These are phyloP conservation scores for Karalla daura DNA, from an alignment of 2,797 vertebrate species.

Conservation along the genomic window DNA sequence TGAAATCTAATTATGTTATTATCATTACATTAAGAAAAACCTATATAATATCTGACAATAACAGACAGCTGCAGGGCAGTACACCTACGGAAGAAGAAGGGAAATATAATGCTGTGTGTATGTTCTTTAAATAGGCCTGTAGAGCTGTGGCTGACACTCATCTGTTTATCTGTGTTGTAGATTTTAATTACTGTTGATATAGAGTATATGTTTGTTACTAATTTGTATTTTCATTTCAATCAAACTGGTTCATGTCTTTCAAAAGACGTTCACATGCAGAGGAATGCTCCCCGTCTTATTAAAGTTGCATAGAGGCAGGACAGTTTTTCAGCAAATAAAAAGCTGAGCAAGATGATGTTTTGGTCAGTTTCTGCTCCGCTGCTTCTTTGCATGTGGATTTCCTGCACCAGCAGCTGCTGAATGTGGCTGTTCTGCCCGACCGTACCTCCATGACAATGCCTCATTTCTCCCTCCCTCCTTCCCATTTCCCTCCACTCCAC, in stretches of 20 bases:
- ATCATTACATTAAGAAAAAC: background rate
- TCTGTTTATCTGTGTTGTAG: no score
- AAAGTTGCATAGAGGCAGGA: background rate
- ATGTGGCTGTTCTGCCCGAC: slow-evolving; percentile 23
- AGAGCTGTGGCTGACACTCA: no score
- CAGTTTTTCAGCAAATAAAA: slow-evolving; percentile 2
- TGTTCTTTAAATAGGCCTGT: no score
- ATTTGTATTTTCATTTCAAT: no score
- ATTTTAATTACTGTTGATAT: no score
- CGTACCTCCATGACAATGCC: slow-evolving; percentile 36
- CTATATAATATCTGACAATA: background rate
- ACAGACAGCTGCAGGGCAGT: background rate
- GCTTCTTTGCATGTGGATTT: slow-evolving; percentile 31
- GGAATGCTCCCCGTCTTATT: no score
- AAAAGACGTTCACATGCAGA: no score
- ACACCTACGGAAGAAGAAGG: background rate
- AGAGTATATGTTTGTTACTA: no score
- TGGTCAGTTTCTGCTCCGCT: slow-evolving; percentile 23
- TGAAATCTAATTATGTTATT: background rate
- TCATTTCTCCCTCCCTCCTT: slow-evolving; percentile 23
- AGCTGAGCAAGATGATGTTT: slow-evolving; percentile 9
- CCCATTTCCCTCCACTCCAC: background rate
- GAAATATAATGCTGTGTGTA: background rate
- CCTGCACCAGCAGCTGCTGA: slow-evolving; percentile 48
- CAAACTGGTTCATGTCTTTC: no score